phyloP scores from a whole-genome alignment of 2,888 invertebrate genomes.

The Agonopterix heracliana region DNA sequence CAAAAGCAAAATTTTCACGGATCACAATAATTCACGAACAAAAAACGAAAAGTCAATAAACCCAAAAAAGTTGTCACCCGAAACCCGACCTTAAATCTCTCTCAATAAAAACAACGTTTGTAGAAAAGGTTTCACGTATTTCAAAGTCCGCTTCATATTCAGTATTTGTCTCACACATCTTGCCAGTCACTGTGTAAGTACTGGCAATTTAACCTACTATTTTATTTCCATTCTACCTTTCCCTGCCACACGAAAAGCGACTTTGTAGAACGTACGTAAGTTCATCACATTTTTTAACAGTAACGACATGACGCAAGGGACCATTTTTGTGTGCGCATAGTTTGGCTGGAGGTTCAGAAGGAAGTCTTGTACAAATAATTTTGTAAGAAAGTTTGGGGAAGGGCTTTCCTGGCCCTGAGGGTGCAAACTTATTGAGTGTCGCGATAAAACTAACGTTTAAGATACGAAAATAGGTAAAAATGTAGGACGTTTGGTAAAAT shows the following conservation, averaged over 20 bases:
- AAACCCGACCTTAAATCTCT: slow-evolving; percentile 6
- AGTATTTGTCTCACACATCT: slow-evolving; percentile 43
- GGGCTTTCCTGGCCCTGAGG: slow-evolving; percentile 51
- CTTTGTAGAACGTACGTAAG: slow-evolving; percentile 26
- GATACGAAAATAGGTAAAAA: slow-evolving; percentile 26
- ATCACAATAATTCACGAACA: slow-evolving; percentile 35
- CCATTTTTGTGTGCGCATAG: slow-evolving; percentile 34
- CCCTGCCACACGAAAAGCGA: slow-evolving; percentile 19
- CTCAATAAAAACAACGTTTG: slow-evolving; percentile 3
- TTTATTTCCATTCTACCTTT: slow-evolving; percentile 31
- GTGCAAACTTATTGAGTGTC: slow-evolving; percentile 55
- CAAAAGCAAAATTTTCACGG: slow-evolving; percentile 23
- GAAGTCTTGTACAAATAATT: slow-evolving; percentile 63
- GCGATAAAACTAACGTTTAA: slow-evolving; percentile 23
- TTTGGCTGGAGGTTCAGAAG: slow-evolving; percentile 16
- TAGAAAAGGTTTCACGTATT: slow-evolving; percentile 10
- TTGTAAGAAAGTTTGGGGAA: slow-evolving; percentile 59
- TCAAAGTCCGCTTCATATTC: slow-evolving; percentile 35
- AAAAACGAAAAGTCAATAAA: slow-evolving; percentile 25
- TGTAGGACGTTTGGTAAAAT: too few species aligned
- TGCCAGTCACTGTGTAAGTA: slow-evolving; percentile 41
- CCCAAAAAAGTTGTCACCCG: slow-evolving; percentile 2
- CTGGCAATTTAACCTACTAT: slow-evolving; percentile 44
- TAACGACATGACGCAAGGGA: slow-evolving; percentile 27
- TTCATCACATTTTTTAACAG: slow-evolving; percentile 24